Base-by-base conservation (phyloP, 2,888 invertebrate species). In the Nebria salina region DNA sequence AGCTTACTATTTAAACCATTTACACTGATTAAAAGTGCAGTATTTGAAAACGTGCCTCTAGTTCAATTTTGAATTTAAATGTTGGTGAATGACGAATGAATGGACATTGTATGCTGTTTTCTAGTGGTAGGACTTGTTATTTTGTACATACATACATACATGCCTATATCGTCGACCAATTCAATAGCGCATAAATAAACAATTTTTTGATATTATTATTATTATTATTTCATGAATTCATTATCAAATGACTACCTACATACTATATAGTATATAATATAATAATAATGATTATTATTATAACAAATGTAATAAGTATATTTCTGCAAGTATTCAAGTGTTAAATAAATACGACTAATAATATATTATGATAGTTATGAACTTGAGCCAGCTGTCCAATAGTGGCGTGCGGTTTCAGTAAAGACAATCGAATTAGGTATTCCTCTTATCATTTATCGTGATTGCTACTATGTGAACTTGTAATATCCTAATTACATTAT, bases 401-500 rank as follows among this genome's bases (percentile, higher is more conserved):
- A 5, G 1, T 34, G 34, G 5, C 34, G 34, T 34, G 34, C 34
- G 5, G 34, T 5, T 34, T 34, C 5, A 34, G 34, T 34, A 34
- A 34, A 34, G 20, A 34, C 34, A 34, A 34, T 34, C 34, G 34
- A 34, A 34, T 34, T 34, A 34, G 34, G 34, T 34, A 34, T 34
- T 34, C 34, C 34, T 34, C 34, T 34, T 72, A 25, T 54, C 70
- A 70, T 76, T 76, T 70, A 66, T 20, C 70, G 9, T 72, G 20
- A n/a, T 70, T 26, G 20, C 72, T 54, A 11, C 13, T 15, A 54
- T 26, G 77, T 72, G 8, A 77, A 75, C 15, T 74, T 79, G 79
- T 79, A 74, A 79, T 66, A 75, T 26, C 74, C 79, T 79, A 79
- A 79, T 79, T 79, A 75, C 79, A 65, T 68, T 79, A 79, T 79